Base-by-base conservation (phyloP, 2,888 invertebrate genomes). In the Agrotis segetum region DNA sequence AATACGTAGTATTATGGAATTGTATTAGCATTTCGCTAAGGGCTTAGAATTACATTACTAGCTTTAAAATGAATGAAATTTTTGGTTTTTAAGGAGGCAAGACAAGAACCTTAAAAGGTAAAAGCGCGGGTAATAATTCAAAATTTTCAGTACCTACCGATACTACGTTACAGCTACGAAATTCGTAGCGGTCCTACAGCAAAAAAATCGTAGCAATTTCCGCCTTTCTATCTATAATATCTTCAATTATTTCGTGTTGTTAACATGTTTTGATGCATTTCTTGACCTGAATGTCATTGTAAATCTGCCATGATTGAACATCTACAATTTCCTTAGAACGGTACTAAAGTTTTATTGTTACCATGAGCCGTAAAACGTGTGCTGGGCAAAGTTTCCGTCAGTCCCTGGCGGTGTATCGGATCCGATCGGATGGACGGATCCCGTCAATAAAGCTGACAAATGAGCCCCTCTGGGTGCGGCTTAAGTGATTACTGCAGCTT, bases 401-500 rank as follows among this genome's bases (percentile, higher is more conserved):
- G 71, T 65, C 67, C 63, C 67, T 62, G 67, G 73, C 59, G 59
- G 74, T 29, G 84, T 89, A 91, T 92, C 89, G 88, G 40, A 40
- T 40, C 40, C 87, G 87, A 90, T 88, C 88, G 88, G 88, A 88
- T 85, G 85, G 86, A 74, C 81, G 80, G 85, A 88, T 89, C 85
- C 86, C 88, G 88, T 88, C 91, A 91, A 90, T 92, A 91, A 89
- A 89, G 86, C 88, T 92, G 93, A 95, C 92, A 92, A 92, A 95
- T 90, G 91, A 90, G 86, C 83, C 83, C 83, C 85, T 84, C 84
- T 84, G 91, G 94, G 94, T 87, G 94, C 88, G 95, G 92, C 92
- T 90, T 94, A 95, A 95, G 96, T 95, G 95, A 95, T 95, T 95
- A 95, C 94, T 95, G 94, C 95, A 94, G 95, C 92, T 90, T 90